Evolutionary conservation across 2,797 vertebrate genomes (phyloP), one percentile per base, ranked within the genome.

Genomic region (Clamator glandarius): DNA sequence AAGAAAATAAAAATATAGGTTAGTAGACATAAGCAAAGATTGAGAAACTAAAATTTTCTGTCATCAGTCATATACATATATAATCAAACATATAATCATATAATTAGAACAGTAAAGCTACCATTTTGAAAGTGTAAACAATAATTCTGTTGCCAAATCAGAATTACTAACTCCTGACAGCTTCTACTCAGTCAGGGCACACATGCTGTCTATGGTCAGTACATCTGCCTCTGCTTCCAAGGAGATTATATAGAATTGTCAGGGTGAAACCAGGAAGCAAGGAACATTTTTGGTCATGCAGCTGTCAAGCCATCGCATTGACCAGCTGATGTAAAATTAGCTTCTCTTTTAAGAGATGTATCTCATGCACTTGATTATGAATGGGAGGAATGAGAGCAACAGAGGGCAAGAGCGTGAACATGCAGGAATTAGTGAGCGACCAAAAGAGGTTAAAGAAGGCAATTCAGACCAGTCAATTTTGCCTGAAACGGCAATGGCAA

Each of bases 161-260:
- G 51, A 89, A 72, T 75, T 9, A 44, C 42, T 75, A 25, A 58
- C 31, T 84, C 26, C 54, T 75, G 66, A 31, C 20, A 86, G n/a
- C 35, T 50, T 91, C 24, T 58, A 78, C 23, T 44, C 16, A 70
- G 13, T 6, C n/a, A 58, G 21, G 33, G 10, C 23, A 68, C 25
- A 42, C 0, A 0, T 66, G n/a, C 11, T 81, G 33, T 19, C 28
- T 67, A 4, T 2, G 11, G 33, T 29, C 23, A 74, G 12, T 25
- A n/a, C 8, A 75, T 48, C 50, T 87, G 26, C 28, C 21, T 73
- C 19, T 48, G 5, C 23, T 46, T 91, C 26, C 35, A 52, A n/a
- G 9, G 8, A 11, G 9, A 14, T 76, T 91, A 14, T 29, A 31
- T 31, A 63, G 63, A 55, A 75, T 57, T 63, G 28, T 41, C 25